Percentiles rank a stretch among this genome's conserved stretches.
Evolutionary conservation across 2,888 invertebrate species (phyloP).

Genomic region (Conistra vaccinii): DNA sequence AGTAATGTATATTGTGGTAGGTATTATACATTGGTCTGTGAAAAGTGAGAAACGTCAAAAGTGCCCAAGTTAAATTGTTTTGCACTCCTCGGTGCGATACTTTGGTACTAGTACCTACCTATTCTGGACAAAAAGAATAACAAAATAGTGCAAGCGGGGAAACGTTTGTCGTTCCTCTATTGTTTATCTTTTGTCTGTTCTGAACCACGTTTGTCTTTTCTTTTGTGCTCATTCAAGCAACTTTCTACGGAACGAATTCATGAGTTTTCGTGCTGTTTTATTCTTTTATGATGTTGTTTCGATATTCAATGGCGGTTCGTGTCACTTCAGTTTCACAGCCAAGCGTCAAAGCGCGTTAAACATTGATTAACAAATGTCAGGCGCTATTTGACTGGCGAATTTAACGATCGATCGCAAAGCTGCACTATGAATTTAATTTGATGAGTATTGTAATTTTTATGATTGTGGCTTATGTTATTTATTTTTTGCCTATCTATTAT

Average conservation of each 20-base stretch:
- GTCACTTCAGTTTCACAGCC: constrained; percentile 17
- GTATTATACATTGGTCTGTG: background rate
- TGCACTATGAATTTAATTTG: constrained; percentile 13
- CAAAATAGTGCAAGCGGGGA: constrained; percentile 18
- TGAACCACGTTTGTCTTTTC: constrained; percentile 11
- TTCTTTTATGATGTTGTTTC: constrained; percentile 23
- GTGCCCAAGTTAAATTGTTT: constrained; percentile 43
- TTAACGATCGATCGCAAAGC: constrained; percentile 24
- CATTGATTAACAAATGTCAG: constrained; percentile 45
- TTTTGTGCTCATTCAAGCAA: constrained; percentile 13
- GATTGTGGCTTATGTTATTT: background rate
- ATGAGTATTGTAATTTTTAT: constrained; percentile 10
- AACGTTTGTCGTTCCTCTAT: constrained; percentile 3
- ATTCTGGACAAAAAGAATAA: constrained; percentile 33
- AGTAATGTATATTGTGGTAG: background rate
- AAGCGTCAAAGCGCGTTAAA: constrained; percentile 10
- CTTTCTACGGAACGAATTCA: constrained; percentile 32
- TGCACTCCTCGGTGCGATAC: background rate
- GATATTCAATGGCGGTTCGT: constrained; percentile 26
- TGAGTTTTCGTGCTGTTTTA: constrained; percentile 8
- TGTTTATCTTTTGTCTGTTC: constrained; percentile 38
- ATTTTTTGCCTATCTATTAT: background rate
- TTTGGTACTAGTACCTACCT: background rate
- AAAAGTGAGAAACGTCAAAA: constrained; percentile 19
- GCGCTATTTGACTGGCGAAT: background rate